Evolutionary conservation across 2,888 invertebrate genomes (phyloP), one percentile per base, ranked within the genome.

Genomic region (Oegoconia quadripuncta): DNA sequence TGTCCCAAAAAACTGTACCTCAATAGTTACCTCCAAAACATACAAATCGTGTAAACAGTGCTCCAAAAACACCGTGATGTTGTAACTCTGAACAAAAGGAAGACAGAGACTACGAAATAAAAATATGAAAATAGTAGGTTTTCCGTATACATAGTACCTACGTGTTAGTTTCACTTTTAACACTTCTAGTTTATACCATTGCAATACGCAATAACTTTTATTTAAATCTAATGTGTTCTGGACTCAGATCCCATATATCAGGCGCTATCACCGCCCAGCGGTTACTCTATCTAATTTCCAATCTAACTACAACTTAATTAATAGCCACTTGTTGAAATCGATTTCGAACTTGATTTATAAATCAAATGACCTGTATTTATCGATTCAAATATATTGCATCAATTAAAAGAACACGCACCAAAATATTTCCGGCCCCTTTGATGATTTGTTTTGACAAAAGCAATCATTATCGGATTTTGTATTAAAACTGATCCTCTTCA

Each of bases 291-390:
- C 83, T 78, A 78, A 81, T 83, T 83, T 81, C 80, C 72, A 79
- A 84, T 84, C 84, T 80, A 78, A 81, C 82, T 80, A 86, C 84
- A 84, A 76, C 80, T 84, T 86, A 83, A 87, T 87, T 86, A 86
- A 87, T 87, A 81, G 82, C 72, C 83, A 84, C 84, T 84, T 82
- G 86, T 84, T 83, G 82, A 84, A 84, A 83, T 84, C 86, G 84
- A 84, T 84, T 86, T 82, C 71, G 52, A 74, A 70, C 63, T 74
- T 86, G 86, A 87, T 87, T 86, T 86, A 84, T 86, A 78, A 74
- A 75, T 72, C 74, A 74, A 75, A 68, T 77, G 82, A 79, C 83
- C 84, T 67, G 75, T 81, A 80, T 84, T 81, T 82, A 76, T 74
- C 72, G 72, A 75, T 66, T 74, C 61, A 52, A 66, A 72, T 76